A percentile compares a stretch with the other conserved stretches of the same genome.
phyloP scores from a whole-genome alignment of 2,113 vertebrate species.

The Ursus arctos region DNA sequence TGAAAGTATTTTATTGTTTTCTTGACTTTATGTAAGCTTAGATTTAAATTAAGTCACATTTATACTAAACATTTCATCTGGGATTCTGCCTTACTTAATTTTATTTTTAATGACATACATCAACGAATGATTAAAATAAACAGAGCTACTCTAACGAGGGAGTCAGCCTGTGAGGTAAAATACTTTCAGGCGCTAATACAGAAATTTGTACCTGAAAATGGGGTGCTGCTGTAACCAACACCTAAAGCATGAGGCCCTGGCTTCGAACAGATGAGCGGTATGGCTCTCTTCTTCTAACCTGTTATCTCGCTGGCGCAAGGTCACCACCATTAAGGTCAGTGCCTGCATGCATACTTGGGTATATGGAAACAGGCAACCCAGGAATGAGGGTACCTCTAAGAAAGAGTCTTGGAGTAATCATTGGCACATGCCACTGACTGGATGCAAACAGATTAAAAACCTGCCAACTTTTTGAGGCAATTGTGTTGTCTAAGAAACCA shows the following conservation, averaged over 20 bases:
- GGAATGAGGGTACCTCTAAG: not conserved
- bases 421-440: not conserved
- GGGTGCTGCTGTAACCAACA: not conserved
- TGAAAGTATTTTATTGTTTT: not conserved
- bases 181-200: not conserved
- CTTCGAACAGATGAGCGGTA: not conserved
- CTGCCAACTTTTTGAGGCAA: not conserved
- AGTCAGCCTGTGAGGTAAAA: not conserved
- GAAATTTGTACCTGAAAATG: not conserved
- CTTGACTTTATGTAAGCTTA: not conserved
- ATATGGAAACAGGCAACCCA: not conserved
- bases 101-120: not conserved
- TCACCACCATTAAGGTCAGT: not conserved
- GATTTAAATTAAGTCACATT: constrained; percentile 36
- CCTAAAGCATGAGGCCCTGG: not conserved
- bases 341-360: not conserved
- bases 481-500: not conserved
- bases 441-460: not conserved
- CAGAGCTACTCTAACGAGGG: not conserved
- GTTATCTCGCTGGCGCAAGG: not conserved
- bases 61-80: not conserved
- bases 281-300: not conserved
- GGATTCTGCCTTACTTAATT: not conserved
- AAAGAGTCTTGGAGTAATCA: not conserved
- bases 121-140: not conserved